Conservation (phyloP, 2,797 vertebrate species). For the Brachyrhaphis roseni region DNA sequence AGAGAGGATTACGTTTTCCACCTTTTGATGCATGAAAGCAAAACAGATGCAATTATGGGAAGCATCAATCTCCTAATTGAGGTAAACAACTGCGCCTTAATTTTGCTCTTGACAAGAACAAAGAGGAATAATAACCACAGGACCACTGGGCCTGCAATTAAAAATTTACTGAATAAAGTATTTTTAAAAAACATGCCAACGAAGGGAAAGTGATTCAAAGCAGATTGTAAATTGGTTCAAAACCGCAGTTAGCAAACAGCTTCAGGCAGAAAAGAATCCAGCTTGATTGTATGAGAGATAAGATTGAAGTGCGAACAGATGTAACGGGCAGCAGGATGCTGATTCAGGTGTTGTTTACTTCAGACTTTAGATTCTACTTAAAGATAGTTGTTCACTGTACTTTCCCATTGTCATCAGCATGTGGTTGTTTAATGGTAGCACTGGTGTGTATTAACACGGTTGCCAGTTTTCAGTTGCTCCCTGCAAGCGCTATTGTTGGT, state of each 20-base stretch:
- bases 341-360: slow-evolving; percentile 44
- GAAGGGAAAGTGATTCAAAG: slow-evolving; percentile 24
- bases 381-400: not conserved
- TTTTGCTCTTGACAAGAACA: slow-evolving; percentile 15
- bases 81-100: slow-evolving; percentile 27
- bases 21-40: slow-evolving; percentile 9
- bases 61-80: slow-evolving; percentile 10
- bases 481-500: not conserved
- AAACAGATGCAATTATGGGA: slow-evolving; percentile 27
- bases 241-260: not conserved
- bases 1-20: slow-evolving; percentile 4
- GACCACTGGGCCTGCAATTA: slow-evolving; percentile 12
- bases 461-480: not conserved
- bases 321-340: slow-evolving; percentile 23
- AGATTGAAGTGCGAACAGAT: slow-evolving; percentile 27
- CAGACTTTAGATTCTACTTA: slow-evolving; percentile 23
- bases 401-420: too few relatives aligned
- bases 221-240: not conserved
- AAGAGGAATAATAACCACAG: slow-evolving; percentile 24
- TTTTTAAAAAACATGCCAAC: not conserved
- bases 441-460: not conserved
- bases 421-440: not conserved
- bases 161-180: not conserved
- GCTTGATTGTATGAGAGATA: slow-evolving; percentile 12
- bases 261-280: slow-evolving; percentile 11